Conservation (phyloP, 2,888 invertebrate genomes). For the Alcis repandata region DNA sequence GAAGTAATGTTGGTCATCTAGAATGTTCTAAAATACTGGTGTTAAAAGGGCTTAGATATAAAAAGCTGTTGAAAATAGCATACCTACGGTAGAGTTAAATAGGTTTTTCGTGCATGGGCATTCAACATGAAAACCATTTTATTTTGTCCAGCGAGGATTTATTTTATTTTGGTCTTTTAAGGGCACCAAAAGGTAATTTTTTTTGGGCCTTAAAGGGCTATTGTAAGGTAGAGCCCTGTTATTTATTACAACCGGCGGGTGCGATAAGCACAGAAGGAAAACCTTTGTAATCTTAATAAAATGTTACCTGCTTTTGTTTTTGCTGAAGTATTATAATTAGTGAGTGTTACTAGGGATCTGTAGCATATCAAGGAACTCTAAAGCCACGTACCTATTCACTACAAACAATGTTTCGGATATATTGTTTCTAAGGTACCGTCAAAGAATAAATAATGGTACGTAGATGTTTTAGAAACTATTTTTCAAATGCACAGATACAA, state of each 20-base stretch:
- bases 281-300: conserved; percentile 58
- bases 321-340: conserved; percentile 33
- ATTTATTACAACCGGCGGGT: conserved; percentile 53
- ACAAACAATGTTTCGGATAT: too few species aligned
- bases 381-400: too few species aligned
- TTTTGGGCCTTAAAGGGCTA: conserved; percentile 38
- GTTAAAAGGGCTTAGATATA: too few species aligned
- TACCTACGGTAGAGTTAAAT: not conserved
- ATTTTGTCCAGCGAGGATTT: conserved; percentile 26
- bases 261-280: conserved; percentile 52
- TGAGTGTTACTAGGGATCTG: not conserved
- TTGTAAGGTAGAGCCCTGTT: conserved; percentile 47
- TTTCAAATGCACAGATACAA: too few species aligned
- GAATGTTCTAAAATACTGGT: too few species aligned
- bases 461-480: too few species aligned
- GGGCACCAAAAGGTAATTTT: conserved; percentile 35
- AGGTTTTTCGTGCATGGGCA: conserved; percentile 5
- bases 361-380: not conserved
- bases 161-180: conserved; percentile 35
- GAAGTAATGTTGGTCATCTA: too few species aligned
- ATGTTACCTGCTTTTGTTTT: conserved; percentile 52
- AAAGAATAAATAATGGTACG: too few species aligned
- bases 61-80: not conserved
- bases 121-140: conserved; percentile 21
- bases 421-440: too few species aligned